These are phyloP conservation scores for Nomada fucata DNA, from an alignment of 2,888 invertebrate genomes.

Conservation along the genomic window DNA sequence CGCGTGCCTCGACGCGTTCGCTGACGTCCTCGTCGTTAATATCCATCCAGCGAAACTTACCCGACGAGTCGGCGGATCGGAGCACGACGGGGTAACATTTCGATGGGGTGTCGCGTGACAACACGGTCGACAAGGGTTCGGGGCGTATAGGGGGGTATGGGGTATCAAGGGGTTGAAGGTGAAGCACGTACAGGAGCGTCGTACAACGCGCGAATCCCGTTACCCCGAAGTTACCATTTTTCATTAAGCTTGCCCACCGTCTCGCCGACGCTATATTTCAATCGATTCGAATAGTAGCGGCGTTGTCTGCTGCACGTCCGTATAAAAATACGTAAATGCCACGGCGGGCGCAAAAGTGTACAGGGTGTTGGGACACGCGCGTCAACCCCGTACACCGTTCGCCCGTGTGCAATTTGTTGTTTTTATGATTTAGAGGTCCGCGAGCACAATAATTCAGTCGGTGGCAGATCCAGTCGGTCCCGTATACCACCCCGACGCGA, in stretches of 20 bases:
- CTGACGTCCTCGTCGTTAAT: conserved; percentile 43
- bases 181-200: conserved; percentile 19
- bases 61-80: conserved; percentile 34
- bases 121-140: conserved; percentile 43
- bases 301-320: conserved; percentile 28
- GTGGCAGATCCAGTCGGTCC: conserved; percentile 62
- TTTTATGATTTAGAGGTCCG: conserved; percentile 80
- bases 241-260: conserved; percentile 73
- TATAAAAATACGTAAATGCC: conserved; percentile 44
- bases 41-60: conserved; percentile 40
- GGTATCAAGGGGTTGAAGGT: conserved; percentile 48
- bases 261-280: conserved; percentile 77
- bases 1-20: background rate
- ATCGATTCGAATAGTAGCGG: conserved; percentile 77
- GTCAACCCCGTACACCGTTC: conserved; percentile 45
- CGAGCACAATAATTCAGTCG: conserved; percentile 80
- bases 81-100: conserved; percentile 40
- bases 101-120: conserved; percentile 51
- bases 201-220: conserved; percentile 16
- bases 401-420: conserved; percentile 78
- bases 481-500: conserved; percentile 42
- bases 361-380: conserved; percentile 19
- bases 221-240: conserved; percentile 77
- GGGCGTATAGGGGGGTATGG: background rate
- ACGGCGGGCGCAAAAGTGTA: background rate